Conservation (phyloP, 2,888 invertebrate species). For the Phymatocera aterrima region DNA sequence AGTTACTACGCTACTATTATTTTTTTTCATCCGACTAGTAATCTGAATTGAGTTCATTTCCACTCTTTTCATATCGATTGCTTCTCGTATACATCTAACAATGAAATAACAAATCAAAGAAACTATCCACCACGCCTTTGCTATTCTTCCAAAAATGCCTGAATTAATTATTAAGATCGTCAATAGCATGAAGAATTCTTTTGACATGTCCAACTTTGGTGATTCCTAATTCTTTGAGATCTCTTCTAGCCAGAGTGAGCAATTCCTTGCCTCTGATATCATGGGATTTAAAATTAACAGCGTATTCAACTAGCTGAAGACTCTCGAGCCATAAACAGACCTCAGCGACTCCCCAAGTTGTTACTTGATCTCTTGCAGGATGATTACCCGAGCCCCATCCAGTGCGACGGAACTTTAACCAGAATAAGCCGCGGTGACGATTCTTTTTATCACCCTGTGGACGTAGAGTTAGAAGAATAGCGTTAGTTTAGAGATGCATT, state of each 20-base stretch:
- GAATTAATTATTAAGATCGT: slow-evolving; percentile 82
- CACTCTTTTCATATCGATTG: too few relatives aligned
- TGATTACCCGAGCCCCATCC: slow-evolving; percentile 70
- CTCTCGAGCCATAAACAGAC: slow-evolving; percentile 94
- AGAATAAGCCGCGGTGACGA: slow-evolving; percentile 80
- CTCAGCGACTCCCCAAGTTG: slow-evolving; percentile 90
- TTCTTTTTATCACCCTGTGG: slow-evolving; percentile 70
- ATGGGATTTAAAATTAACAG: slow-evolving; percentile 92
- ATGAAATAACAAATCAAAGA: too few relatives aligned
- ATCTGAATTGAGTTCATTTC: too few relatives aligned
- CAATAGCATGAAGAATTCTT: slow-evolving; percentile 94
- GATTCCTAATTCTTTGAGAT: slow-evolving; percentile 93
- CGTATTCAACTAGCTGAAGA: slow-evolving; percentile 92
- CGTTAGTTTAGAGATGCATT: slow-evolving; percentile 31
- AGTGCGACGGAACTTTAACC: slow-evolving; percentile 80
- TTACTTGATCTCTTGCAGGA: slow-evolving; percentile 67
- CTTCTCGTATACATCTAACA: too few relatives aligned
- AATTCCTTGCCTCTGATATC: slow-evolving; percentile 95
- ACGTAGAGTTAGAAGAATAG: slow-evolving; percentile 50
- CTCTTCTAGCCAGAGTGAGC: slow-evolving; percentile 89
- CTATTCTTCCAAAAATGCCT: too few relatives aligned
- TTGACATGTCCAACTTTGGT: slow-evolving; percentile 97
- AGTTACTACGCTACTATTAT: too few relatives aligned
- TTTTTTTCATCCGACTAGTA: too few relatives aligned
- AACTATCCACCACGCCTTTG: too few relatives aligned